phyloP scores from a whole-genome alignment of 1,140 invertebrate genomes.

The Paramacrobiotus metropolitanus region DNA sequence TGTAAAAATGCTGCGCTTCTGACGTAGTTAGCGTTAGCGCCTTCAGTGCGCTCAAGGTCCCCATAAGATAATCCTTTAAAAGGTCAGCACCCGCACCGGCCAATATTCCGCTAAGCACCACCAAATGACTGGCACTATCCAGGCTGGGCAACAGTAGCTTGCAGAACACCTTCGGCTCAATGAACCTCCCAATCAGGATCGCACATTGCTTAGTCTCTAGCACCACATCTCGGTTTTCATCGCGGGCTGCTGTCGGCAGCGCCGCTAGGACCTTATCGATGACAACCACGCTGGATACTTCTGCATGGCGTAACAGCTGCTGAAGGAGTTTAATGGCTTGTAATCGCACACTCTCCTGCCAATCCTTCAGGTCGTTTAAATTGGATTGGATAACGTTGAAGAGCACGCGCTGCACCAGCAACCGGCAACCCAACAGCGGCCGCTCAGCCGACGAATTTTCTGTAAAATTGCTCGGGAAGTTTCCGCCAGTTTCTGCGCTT shows the following conservation, averaged over 20 bases:
- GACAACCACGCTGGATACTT: neutral
- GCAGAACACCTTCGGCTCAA: neutral
- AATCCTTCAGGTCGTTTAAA: conserved; percentile 1
- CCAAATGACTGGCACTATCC: neutral
- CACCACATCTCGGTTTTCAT: neutral
- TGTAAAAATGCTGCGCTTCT: neutral
- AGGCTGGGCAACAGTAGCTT: neutral
- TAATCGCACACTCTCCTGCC: neutral
- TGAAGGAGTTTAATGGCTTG: neutral
- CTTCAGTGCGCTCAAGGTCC: neutral
- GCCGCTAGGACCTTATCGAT: neutral
- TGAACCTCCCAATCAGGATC: neutral
- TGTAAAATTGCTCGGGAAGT: no score
- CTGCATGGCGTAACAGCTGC: neutral
- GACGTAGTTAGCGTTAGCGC: neutral
- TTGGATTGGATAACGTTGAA: neutral
- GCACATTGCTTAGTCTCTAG: neutral
- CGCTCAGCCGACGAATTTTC: no score
- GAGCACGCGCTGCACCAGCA: neutral
- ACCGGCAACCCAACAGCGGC: neutral
- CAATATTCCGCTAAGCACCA: neutral
- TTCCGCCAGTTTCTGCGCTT: no score
- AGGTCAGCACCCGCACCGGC: neutral
- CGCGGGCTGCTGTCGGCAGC: neutral
- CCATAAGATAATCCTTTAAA: neutral